phyloP scores from a whole-genome alignment of 35 echinoderm and acorn worm species.

The Heliocidaris erythrogramma region DNA sequence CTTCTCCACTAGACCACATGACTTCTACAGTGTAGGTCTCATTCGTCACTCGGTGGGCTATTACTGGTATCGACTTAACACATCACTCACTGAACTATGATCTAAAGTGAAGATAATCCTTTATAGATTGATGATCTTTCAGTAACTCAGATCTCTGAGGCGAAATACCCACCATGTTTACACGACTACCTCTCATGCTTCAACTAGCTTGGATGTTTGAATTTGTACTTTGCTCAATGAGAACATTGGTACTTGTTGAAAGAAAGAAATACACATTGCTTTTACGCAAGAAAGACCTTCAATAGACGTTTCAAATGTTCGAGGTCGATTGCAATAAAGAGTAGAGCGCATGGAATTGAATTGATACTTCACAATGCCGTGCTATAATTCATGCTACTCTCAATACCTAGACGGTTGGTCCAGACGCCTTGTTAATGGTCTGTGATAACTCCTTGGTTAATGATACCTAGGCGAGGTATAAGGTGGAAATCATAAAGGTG shows the following conservation, averaged over 20 bases:
- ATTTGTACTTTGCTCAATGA: not conserved
- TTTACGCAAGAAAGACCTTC: constrained; percentile 7
- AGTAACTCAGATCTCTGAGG: not conserved
- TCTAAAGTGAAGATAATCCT: not conserved
- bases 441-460: too few species aligned
- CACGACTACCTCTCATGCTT: not conserved
- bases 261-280: not conserved
- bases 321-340: not conserved
- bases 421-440: not conserved
- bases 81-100: not conserved
- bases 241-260: not conserved
- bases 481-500: not conserved
- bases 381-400: not conserved
- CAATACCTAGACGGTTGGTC: not conserved
- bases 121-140: not conserved
- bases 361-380: not conserved
- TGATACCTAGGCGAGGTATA: not conserved
- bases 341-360: not conserved
- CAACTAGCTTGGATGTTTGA: not conserved
- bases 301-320: constrained; percentile 3
- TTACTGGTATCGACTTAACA: not conserved
- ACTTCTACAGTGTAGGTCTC: not conserved
- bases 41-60: not conserved
- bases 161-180: not conserved
- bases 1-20: not conserved